A percentile compares a stretch with the other conserved stretches of the same genome.
Conservation (phyloP, 1,140 invertebrate genomes). For the Bilobella aurantiaca region DNA sequence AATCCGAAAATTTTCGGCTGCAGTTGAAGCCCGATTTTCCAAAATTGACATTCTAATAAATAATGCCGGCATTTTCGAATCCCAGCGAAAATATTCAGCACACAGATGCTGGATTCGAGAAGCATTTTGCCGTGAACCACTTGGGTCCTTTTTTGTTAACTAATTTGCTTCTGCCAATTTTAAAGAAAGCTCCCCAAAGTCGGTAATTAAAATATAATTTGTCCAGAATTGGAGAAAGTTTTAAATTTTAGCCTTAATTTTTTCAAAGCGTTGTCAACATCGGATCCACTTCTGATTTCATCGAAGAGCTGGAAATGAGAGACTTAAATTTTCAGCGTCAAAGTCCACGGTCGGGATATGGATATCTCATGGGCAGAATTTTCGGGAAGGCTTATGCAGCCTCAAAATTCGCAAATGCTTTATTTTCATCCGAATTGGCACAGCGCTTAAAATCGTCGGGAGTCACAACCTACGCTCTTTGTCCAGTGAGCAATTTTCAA, state of each 20-base stretch:
- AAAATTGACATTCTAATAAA: conserved; percentile 12
- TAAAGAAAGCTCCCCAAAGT: conserved; percentile 5
- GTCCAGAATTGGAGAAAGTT: background rate
- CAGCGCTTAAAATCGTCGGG: background rate
- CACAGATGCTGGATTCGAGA: conserved; percentile 4
- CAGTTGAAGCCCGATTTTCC: background rate
- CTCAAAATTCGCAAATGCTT: conserved; percentile 7
- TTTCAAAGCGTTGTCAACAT: conserved; percentile 4
- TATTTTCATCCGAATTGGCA: conserved; percentile 2
- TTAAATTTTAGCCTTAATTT: background rate
- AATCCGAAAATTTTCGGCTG: background rate
- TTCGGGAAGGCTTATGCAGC: conserved; percentile 7
- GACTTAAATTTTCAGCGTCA: conserved; percentile 2
- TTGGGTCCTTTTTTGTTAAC: conserved; percentile 16
- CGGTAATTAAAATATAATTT: background rate
- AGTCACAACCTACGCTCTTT: conserved; percentile 5
- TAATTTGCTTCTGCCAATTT: conserved; percentile 1
- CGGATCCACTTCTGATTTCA: background rate
- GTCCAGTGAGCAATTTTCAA: conserved; percentile 35
- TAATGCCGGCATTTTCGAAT: conserved; percentile 7
- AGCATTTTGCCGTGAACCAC: conserved; percentile 13
- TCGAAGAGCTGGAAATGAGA: conserved; percentile 4
- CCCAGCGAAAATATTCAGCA: background rate
- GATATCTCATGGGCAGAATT: background rate
- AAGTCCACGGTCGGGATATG: background rate